Evolutionary conservation across 2,113 vertebrate species (phyloP).

Genomic region (Mustelus asterias): DNA sequence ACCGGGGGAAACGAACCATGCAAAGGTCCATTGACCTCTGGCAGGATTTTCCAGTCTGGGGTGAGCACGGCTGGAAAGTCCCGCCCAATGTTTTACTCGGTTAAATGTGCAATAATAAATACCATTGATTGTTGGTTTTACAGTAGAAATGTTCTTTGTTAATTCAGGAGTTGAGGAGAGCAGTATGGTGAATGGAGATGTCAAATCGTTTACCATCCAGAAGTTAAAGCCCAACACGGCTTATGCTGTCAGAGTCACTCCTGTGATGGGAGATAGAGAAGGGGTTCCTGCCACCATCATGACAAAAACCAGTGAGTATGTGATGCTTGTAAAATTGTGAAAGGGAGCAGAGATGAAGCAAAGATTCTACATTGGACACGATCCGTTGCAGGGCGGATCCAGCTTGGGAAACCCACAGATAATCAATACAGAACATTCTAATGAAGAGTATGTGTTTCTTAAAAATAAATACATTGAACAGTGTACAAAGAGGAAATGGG

Average conservation of each 20-base stretch:
- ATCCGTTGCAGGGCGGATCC: background rate
- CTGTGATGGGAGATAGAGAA: slow-evolving; percentile 51
- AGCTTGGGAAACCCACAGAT: background rate
- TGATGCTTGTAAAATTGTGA: background rate
- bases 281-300: slow-evolving; percentile 51
- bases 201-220: slow-evolving; percentile 51
- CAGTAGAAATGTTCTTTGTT: slow-evolving; percentile 45
- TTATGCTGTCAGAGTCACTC: slow-evolving; percentile 59
- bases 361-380: background rate
- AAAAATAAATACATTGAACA: background rate
- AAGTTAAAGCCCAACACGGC: slow-evolving; percentile 55
- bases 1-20: too few relatives aligned
- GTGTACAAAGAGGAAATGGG: background rate
- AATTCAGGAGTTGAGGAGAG: slow-evolving; percentile 55
- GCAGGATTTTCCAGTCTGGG: too few relatives aligned
- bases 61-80: too few relatives aligned
- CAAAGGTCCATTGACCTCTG: too few relatives aligned
- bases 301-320: slow-evolving; percentile 53
- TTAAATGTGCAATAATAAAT: background rate
- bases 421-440: background rate
- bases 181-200: slow-evolving; percentile 47
- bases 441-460: background rate
- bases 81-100: background rate
- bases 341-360: background rate
- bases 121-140: background rate